A percentile compares a stretch with the other conserved stretches of the same genome.
Evolutionary conservation across 2,888 invertebrate genomes (phyloP).

Genomic region (Scrobipalpa atriplicella): DNA sequence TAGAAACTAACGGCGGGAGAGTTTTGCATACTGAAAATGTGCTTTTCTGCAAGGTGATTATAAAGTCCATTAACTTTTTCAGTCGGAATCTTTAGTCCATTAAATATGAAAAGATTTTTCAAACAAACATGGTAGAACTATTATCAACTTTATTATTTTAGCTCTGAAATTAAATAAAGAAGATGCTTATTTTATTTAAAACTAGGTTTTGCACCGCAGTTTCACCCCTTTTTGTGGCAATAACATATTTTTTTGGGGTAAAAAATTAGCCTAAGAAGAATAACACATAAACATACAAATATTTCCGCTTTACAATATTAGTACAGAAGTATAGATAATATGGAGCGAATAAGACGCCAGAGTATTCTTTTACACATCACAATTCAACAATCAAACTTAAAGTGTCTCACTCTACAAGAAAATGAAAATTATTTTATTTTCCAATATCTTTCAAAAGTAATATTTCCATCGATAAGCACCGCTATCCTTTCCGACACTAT

Average conservation of each 20-base stretch:
- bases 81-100: not conserved
- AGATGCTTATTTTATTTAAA: too few species aligned
- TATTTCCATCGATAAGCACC: slow-evolving; percentile 1
- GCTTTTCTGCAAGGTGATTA: not conserved
- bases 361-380: too few species aligned
- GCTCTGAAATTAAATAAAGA: not conserved
- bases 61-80: not conserved
- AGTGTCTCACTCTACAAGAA: too few species aligned
- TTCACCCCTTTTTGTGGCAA: too few species aligned
- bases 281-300: not conserved
- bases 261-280: not conserved
- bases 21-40: not conserved
- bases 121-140: not conserved
- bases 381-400: too few species aligned
- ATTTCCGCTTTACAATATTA: too few species aligned
- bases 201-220: too few species aligned
- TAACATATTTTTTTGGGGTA: too few species aligned
- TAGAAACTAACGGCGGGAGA: not conserved
- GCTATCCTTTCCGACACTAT: not conserved
- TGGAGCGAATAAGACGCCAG: too few species aligned
- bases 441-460: not conserved
- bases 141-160: not conserved
- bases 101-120: not conserved
- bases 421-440: not conserved
- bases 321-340: too few species aligned